phyloP scores from a whole-genome alignment of 2,888 invertebrate species.

The Eurytoma adleriae region DNA sequence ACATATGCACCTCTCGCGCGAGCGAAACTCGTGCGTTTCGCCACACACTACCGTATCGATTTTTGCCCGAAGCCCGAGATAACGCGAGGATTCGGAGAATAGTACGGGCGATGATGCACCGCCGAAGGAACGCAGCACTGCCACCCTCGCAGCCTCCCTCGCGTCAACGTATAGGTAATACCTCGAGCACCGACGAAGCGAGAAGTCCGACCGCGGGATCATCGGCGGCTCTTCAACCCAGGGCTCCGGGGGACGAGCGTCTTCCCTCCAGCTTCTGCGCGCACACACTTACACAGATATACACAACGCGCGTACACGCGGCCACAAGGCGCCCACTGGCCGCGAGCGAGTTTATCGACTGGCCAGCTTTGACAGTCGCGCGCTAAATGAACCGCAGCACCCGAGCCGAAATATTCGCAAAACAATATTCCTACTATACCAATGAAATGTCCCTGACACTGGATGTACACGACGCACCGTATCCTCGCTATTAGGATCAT shows the following conservation, averaged over 20 bases:
- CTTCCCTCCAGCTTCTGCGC: not conserved
- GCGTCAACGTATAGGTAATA: not conserved
- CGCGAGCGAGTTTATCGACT: conserved; percentile 47
- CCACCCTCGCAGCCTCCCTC: no score
- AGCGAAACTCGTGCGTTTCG: conserved; percentile 39
- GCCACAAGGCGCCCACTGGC: not conserved
- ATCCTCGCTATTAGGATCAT: not conserved
- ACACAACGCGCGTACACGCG: not conserved
- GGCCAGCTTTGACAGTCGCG: conserved; percentile 45
- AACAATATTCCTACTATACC: not conserved
- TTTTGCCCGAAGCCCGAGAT: conserved; percentile 46
- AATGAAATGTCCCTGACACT: not conserved
- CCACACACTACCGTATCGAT: conserved; percentile 44
- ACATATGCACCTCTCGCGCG: conserved; percentile 29
- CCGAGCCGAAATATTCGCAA: not conserved
- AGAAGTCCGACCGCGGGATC: not conserved
- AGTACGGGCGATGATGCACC: not conserved
- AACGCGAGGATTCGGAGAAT: conserved; percentile 21
- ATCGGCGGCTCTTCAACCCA: no score
- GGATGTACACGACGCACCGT: not conserved
- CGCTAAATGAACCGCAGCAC: no score
- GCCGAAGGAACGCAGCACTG: not conserved
- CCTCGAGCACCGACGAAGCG: not conserved
- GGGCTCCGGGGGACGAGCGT: not conserved
- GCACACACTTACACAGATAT: not conserved